Evolutionary conservation across 2,113 vertebrate species (phyloP).

Genomic region (Alectura lathami): DNA sequence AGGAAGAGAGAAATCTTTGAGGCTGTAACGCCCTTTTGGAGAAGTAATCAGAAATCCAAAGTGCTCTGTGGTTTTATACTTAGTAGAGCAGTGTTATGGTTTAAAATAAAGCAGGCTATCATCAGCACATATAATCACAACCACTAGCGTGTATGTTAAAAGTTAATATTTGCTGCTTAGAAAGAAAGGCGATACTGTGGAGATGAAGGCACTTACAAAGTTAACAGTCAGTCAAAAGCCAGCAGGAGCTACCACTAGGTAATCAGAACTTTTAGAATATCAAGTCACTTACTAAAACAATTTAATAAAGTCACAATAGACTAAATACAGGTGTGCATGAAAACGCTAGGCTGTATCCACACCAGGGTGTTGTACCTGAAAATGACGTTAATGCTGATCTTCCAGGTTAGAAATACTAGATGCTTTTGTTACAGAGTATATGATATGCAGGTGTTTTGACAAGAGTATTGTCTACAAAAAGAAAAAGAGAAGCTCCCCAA

Average conservation of each 20-base stretch:
- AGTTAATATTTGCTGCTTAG: neutral
- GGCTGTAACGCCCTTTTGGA: slow-evolving; percentile 47
- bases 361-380: neutral
- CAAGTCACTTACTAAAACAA: neutral
- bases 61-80: neutral
- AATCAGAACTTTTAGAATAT: neutral
- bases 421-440: neutral
- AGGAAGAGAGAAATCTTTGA: slow-evolving; percentile 24
- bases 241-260: neutral
- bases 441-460: neutral
- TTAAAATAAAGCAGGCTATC: slow-evolving; percentile 11
- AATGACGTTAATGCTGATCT: neutral
- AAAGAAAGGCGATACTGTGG: neutral
- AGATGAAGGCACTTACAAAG: neutral
- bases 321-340: neutral
- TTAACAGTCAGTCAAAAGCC: neutral
- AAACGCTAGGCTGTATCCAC: neutral
- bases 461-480: neutral
- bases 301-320: neutral
- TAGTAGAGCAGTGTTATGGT: neutral
- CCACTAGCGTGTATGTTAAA: neutral
- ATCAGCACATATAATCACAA: neutral
- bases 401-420: neutral
- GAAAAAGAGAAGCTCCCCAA: neutral
- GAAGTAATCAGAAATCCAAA: slow-evolving; percentile 34